Evolutionary conservation across 2,113 vertebrate genomes (phyloP), one percentile per base, ranked within the genome.

Genomic region (Pao palembangensis): DNA sequence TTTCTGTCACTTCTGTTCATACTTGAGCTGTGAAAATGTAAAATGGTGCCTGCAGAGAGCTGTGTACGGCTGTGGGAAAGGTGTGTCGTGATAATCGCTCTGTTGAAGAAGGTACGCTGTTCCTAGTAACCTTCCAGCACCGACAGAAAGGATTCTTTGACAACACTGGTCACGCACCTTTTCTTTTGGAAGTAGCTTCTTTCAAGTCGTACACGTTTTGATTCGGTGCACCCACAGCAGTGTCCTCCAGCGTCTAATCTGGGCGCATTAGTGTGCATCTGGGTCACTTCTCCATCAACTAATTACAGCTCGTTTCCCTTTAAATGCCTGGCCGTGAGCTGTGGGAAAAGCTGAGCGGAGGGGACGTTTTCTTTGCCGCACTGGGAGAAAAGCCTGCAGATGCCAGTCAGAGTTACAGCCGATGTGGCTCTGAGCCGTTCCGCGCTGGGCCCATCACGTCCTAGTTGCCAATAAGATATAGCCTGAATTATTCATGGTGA

Each of bases 351-450:
- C 67, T 63, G 58, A 81, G 82, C 58, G 64, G 42, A 53, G 43
- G 55, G 69, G 70, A 74, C 69, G 20, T 76, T 81, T 79, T 72
- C 58, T 67, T 49, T 11, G 13, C 53, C 67, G 64, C 64, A 48
- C 69, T 76, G 51, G 54, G 76, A 73, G 71, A 62, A 66, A 72
- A 84, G 61, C 57, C 76, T 75, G 61, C 43, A 73, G 71, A 82
- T 76, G 83, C 76, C 84, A 85, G 76, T 80, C 69, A 78, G 72
- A 71, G 78, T 88, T 84, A 83, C 69, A 87, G 79, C 74, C 78
- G 67, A 71, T 80, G 73, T 58, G 51, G 71, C 78, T 49, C 55
- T 18, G 19, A 65, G 75, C 60, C 46, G 17, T 59, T 48, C n/a
- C 69, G 47, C 55, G 55, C 78, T 67, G 64, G 31, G 67, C 59